Conservation (phyloP, 2,888 invertebrate genomes). For the Pyralis farinalis region DNA sequence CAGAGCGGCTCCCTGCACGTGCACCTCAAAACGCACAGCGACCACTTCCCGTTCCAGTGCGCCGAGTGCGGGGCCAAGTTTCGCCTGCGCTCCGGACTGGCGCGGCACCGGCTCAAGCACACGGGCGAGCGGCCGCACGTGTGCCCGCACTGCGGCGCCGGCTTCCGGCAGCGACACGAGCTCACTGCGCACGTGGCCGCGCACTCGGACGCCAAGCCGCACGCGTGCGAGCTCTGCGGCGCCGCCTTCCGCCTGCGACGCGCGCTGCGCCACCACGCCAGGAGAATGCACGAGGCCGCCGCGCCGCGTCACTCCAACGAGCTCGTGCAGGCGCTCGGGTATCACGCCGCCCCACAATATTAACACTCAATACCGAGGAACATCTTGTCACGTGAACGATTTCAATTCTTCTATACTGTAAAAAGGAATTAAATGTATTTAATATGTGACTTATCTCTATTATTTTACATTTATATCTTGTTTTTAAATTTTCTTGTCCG, state of each 20-base stretch:
- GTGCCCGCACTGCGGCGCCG: slow-evolving; percentile 78
- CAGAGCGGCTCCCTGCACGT: slow-evolving; percentile 84
- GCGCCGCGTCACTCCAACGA: slow-evolving; percentile 12
- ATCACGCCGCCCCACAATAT: slow-evolving; percentile 13
- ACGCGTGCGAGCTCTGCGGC: slow-evolving; percentile 75
- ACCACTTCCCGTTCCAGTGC: slow-evolving; percentile 79
- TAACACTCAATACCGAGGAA: too few species aligned
- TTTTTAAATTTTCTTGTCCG: too few species aligned
- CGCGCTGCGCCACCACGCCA: slow-evolving; percentile 59
- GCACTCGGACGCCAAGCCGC: slow-evolving; percentile 55
- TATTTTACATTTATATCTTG: too few species aligned
- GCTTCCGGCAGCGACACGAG: slow-evolving; percentile 82
- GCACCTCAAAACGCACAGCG: slow-evolving; percentile 81
- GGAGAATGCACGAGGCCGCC: slow-evolving; percentile 52
- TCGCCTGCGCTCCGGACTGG: slow-evolving; percentile 77
- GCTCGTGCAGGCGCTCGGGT: neutral
- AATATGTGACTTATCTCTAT: too few species aligned
- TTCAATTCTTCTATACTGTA: too few species aligned
- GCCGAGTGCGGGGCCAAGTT: slow-evolving; percentile 82
- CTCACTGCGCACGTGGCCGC: slow-evolving; percentile 65
- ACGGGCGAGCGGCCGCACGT: slow-evolving; percentile 83
- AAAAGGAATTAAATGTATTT: too few species aligned
- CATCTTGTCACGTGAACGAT: too few species aligned
- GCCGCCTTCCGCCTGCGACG: slow-evolving; percentile 76
- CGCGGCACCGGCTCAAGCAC: slow-evolving; percentile 81